These are phyloP conservation scores for Pristionchus entomophagus DNA, from an alignment of 2,888 invertebrate genomes.

Conservation along the genomic window DNA sequence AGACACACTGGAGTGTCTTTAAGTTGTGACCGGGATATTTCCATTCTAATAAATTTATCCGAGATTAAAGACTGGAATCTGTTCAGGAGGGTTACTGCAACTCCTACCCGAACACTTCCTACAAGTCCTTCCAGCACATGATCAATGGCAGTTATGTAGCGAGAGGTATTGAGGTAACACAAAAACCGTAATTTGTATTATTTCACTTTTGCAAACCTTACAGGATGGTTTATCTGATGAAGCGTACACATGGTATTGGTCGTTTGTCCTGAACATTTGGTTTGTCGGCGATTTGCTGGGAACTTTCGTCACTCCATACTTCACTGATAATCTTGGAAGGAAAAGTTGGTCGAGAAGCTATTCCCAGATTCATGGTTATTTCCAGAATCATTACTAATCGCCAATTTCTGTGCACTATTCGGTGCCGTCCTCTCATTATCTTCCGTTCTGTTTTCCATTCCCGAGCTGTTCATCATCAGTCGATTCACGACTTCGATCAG, in stretches of 20 bases:
- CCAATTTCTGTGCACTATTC: conserved; percentile 54
- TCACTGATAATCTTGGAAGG: conserved; percentile 56
- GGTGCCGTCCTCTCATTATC: conserved; percentile 29
- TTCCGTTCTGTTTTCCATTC: conserved; percentile 47
- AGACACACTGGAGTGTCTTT: neutral
- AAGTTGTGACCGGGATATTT: no score
- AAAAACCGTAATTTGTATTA: neutral
- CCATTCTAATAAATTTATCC: no score
- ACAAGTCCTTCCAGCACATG: conserved; percentile 54
- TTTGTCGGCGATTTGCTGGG: conserved; percentile 64
- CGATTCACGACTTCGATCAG: conserved; percentile 58
- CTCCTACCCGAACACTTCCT: conserved; percentile 66
- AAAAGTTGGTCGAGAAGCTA: conserved; percentile 51
- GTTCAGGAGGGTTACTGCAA: conserved; percentile 65
- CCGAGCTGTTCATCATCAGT: conserved; percentile 59
- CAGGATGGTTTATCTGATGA: conserved; percentile 53
- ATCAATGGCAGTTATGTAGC: conserved; percentile 62
- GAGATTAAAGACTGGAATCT: no score
- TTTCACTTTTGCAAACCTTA: neutral
- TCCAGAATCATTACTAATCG: conserved; percentile 56
- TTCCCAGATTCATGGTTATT: neutral
- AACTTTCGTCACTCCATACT: conserved; percentile 58
- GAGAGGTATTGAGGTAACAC: conserved; percentile 51
- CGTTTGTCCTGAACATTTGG: conserved; percentile 63
- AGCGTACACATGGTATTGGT: conserved; percentile 63